Percentiles rank a stretch among this genome's conserved stretches.
These are phyloP conservation scores for Zaprionus lineosus DNA, from an alignment of 2,888 invertebrate genomes.

Conservation along the genomic window DNA sequence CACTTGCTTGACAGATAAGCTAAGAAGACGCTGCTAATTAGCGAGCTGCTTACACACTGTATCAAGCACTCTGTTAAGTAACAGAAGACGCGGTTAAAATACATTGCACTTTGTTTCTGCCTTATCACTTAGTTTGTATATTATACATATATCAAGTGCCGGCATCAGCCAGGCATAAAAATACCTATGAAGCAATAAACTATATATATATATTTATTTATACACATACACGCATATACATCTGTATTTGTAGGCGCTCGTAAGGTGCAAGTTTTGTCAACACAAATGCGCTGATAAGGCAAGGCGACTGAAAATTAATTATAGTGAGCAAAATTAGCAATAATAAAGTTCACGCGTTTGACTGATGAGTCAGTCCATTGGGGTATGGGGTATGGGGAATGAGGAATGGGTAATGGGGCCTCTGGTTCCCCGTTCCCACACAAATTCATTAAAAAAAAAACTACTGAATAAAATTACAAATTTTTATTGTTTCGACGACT, in stretches of 20 bases:
- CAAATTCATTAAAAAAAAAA: constrained; percentile 35
- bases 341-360: constrained; percentile 51
- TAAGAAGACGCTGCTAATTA: background rate
- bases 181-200: constrained; percentile 12
- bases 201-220: background rate
- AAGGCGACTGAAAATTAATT: background rate
- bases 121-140: constrained; percentile 42
- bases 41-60: no score
- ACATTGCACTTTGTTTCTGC: constrained; percentile 20
- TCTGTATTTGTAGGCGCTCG: background rate
- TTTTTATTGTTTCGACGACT: constrained; percentile 41
- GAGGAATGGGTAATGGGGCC: no score
- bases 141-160: constrained; percentile 6
- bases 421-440: constrained; percentile 32
- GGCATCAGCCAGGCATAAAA: constrained; percentile 33
- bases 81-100: constrained; percentile 22
- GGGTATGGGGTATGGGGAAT: no score
- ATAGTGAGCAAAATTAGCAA: constrained; percentile 6
- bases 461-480: constrained; percentile 40
- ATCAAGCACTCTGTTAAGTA: constrained; percentile 2
- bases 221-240: background rate
- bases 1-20: background rate
- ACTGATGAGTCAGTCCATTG: constrained; percentile 57
- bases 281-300: constrained; percentile 40
- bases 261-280: constrained; percentile 35